Base-by-base conservation (phyloP, 2,888 invertebrate genomes). In the Seira ritae region DNA sequence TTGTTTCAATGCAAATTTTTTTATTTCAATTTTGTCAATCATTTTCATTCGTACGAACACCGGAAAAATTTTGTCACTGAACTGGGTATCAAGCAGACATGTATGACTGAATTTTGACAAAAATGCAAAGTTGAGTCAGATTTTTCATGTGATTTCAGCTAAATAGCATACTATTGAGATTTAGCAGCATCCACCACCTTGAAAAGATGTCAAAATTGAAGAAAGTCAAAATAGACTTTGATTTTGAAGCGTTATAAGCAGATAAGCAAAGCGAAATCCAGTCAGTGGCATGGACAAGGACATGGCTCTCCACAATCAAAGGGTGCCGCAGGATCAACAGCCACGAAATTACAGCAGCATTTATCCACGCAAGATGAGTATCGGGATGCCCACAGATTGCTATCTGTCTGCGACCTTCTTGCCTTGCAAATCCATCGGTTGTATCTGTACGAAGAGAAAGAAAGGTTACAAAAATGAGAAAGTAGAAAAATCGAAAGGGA, bases 361-460 rank as follows among this genome's bases (percentile, higher is more conserved):
- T 81, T 85, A n/a, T n/a, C n/a, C n/a, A n/a, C n/a, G n/a, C n/a
- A n/a, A n/a, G n/a, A n/a, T n/a, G 86, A 87, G 65, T 74, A 81
- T 10, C 71, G 73, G 12, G 87, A 87, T 19, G 80, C 73, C 17
- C 84, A 71, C 17, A 87, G 69, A 60, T 86, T 86, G 42, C 74
- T 80, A 24, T 86, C 86, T 0, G 70, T 70, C 15, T 75, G 76
- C 12, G 87, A 65, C n/a, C 65, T 73, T 42, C n/a, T n/a, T n/a
- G 78, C 42, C 19, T 69, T 71, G 20, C 73, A 69, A 12, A 82
- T 50, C 84, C 84, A 81, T 46, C 84, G 81, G 23, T 81, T 68
- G 55, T 86, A 86, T 46, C 86, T 84, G 46, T 3, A 69, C 12
- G 50, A 22, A 74, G 31, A 3, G 15, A 24, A 75, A 62, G 31